Evolutionary conservation across 2,888 invertebrate species (phyloP), one percentile per base, ranked within the genome.

Genomic region (Drosophila nr. fundita): DNA sequence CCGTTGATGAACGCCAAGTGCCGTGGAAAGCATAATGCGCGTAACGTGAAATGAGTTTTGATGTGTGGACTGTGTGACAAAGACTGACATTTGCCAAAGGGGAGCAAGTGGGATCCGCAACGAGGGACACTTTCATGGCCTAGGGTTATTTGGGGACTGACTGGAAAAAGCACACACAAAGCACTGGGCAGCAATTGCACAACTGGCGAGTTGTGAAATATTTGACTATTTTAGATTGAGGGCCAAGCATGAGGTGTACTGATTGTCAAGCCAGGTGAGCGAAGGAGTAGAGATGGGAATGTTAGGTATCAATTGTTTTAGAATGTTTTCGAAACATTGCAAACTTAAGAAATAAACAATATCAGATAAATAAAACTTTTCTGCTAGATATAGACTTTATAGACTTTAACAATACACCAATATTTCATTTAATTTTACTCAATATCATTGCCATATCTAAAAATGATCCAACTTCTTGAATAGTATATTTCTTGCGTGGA

Each of bases 21-120:
- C 87, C 87, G 78, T 86, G 83, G 72, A 88, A 82, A 80, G 70
- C 80, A 89, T 90, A 89, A 90, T 89, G 80, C 90, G 90, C 89
- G 82, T 78, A 78, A 76, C 81, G 68, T 73, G 78, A 90, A 87
- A 89, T 87, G 89, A 83, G 89, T 89, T 87, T 80, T 89, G 80
- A 87, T 81, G 78, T 74, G 57, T 63, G 52, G 55, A 73, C 48
- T 64, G 32, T 58, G 29, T 60, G 54, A 72, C 70, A 70, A 72
- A 55, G 53, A 49, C 67, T 71, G 66, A 55, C 58, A 64, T 57
- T 82, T 55, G 61, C 82, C 78, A 40, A 65, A 40, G 73, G 69
- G 72, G 42, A 49, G 10, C n/a, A 5, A 45, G 52, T 48, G 67
- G 69, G 62, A 50, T 11, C 32, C 13, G 63, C 65, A 64, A 30